phyloP scores from a whole-genome alignment of 1,140 invertebrate species.

The Paraescarpia echinospica region DNA sequence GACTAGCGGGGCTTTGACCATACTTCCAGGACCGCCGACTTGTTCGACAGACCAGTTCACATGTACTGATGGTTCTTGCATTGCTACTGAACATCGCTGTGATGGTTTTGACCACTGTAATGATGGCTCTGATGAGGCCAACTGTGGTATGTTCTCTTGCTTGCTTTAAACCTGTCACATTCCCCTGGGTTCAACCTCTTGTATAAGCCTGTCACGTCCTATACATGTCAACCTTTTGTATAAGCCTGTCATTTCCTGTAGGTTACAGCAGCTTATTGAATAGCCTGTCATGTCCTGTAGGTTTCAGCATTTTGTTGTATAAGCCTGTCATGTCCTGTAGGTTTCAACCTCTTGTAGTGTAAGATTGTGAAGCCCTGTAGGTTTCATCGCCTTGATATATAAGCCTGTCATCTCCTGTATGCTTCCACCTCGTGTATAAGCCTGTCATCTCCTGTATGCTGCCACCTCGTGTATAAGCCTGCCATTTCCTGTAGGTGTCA shows the following conservation, averaged over 20 bases:
- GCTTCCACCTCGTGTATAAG: background rate
- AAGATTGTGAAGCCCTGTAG: background rate
- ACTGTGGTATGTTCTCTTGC: slow-evolving; percentile 13
- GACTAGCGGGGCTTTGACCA: background rate
- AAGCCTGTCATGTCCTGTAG: background rate
- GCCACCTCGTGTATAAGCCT: background rate
- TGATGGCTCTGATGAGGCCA: slow-evolving; percentile 58
- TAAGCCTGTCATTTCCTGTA: background rate
- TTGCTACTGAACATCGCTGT: slow-evolving; percentile 71
- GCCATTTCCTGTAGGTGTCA: background rate
- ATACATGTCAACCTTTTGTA: background rate
- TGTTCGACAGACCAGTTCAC: slow-evolving; percentile 40
- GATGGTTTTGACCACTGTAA: slow-evolving; percentile 86
- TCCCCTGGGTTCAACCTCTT: background rate
- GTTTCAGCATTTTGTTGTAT: background rate
- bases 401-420: background rate
- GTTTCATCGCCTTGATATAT: background rate
- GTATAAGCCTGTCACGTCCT: background rate
- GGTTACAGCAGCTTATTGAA: background rate
- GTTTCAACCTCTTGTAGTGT: background rate
- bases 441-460: background rate
- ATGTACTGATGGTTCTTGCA: slow-evolving; percentile 70
- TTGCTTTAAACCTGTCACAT: background rate
- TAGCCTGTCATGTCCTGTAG: background rate
- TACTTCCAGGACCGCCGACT: background rate